A percentile compares a stretch with the other conserved stretches of the same genome.
Conservation (phyloP, 2,113 vertebrate species). For the Gambusia affinis region DNA sequence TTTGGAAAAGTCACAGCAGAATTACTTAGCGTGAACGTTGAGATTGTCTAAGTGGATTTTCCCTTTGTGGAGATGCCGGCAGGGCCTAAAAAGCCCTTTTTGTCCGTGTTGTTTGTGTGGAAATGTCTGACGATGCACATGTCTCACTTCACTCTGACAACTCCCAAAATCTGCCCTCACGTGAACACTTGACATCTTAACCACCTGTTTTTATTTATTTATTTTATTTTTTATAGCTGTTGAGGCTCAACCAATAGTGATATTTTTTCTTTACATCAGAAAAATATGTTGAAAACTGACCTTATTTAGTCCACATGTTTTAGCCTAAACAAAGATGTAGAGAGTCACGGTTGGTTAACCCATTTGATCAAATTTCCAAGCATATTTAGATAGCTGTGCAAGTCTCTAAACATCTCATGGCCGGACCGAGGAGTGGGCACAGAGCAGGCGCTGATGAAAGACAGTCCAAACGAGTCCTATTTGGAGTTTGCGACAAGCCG, state of each 20-base stretch:
- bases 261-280: neutral
- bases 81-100: neutral
- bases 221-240: too few species aligned
- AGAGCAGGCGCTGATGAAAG: too few species aligned
- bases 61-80: constrained; percentile 20
- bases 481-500: too few species aligned
- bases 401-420: too few species aligned
- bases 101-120: constrained; percentile 39
- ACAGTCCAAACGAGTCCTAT: too few species aligned
- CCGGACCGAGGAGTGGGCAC: too few species aligned
- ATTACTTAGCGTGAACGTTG: constrained; percentile 40
- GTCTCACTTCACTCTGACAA: constrained; percentile 13
- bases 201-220: neutral
- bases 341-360: neutral
- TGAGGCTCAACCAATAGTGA: neutral
- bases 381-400: too few species aligned
- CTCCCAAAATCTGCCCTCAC: neutral
- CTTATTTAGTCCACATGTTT: neutral
- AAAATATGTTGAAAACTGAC: neutral
- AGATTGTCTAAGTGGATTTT: constrained; percentile 51
- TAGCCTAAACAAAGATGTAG: neutral
- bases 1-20: constrained; percentile 47
- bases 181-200: neutral
- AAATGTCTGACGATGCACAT: constrained; percentile 45
- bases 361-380: neutral